Percentiles rank a stretch among this genome's conserved stretches.
Conservation (phyloP, 2,888 invertebrate genomes). For the Autographa gamma region DNA sequence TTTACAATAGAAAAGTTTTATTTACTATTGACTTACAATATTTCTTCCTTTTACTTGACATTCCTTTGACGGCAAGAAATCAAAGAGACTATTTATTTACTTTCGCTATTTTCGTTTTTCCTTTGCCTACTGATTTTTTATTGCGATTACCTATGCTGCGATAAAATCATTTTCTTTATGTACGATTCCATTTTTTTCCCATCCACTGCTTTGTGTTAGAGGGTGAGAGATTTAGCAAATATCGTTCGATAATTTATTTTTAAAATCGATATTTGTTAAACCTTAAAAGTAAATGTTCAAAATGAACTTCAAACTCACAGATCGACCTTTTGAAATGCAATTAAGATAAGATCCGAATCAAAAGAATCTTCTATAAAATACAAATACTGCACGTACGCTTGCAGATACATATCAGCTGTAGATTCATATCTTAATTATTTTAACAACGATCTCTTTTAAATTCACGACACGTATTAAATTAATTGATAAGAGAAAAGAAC, state of each 20-base stretch:
- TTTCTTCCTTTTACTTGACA: conserved; percentile 26
- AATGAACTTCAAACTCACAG: background rate
- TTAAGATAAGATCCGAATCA: conserved; percentile 1
- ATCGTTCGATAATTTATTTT: background rate
- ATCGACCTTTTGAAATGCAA: background rate
- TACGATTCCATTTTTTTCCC: background rate
- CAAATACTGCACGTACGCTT: background rate
- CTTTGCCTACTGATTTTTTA: conserved; percentile 35
- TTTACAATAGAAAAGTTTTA: conserved; percentile 7
- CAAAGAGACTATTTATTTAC: conserved; percentile 40
- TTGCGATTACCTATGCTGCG: conserved; percentile 8
- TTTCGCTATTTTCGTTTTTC: conserved; percentile 31
- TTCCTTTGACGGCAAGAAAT: conserved; percentile 40
- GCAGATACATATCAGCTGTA: background rate
- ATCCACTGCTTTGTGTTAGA: background rate
- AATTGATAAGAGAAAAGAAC: background rate
- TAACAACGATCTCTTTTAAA: conserved; percentile 1
- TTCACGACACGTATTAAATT: background rate
- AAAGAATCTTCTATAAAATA: background rate
- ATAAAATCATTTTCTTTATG: background rate
- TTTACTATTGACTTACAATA: conserved; percentile 37
- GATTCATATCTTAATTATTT: conserved; percentile 4
- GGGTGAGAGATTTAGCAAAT: background rate
- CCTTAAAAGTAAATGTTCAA: background rate
- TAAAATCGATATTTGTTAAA: background rate